Conservation (phyloP, 2,797 vertebrate species). For the Cynopterus sphinx region DNA sequence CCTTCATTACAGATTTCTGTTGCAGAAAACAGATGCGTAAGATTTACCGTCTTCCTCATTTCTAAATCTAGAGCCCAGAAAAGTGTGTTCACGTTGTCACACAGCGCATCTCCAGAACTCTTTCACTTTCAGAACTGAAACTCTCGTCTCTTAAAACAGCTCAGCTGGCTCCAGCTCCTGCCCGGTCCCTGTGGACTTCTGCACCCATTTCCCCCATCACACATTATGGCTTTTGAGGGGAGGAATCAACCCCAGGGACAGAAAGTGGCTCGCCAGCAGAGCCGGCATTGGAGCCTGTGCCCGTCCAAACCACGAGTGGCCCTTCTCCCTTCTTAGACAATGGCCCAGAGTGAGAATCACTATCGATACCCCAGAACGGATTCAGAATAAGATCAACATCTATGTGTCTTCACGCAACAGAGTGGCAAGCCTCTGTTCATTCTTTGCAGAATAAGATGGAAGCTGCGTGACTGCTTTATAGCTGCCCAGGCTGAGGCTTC, state of each 20-base stretch:
- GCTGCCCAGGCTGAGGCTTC: neutral
- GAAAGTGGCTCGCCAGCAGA: neutral
- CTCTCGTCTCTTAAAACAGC: neutral
- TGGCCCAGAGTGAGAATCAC: constrained; percentile 97
- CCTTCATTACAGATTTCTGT: neutral
- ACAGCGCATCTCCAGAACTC: neutral
- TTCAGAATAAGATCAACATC: constrained; percentile 92
- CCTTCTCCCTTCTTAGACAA: constrained; percentile 87
- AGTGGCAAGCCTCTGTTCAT: constrained; percentile 87
- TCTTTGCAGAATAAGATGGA: constrained; percentile 85
- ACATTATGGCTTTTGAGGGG: neutral
- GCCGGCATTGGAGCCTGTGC: neutral
- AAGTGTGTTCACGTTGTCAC: neutral
- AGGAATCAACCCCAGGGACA: neutral
- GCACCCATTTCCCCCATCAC: neutral
- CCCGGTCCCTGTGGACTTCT: neutral
- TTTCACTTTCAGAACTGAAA: neutral
- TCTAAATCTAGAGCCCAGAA: neutral
- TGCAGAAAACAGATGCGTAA: neutral
- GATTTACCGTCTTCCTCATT: neutral
- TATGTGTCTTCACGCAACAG: constrained; percentile 90
- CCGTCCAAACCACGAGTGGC: neutral
- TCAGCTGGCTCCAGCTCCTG: neutral
- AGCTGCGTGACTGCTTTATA: constrained; percentile 72
- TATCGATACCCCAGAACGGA: constrained; percentile 98